Conservation (phyloP, 2,113 vertebrate species). For the Nannobrachium achirus region DNA sequence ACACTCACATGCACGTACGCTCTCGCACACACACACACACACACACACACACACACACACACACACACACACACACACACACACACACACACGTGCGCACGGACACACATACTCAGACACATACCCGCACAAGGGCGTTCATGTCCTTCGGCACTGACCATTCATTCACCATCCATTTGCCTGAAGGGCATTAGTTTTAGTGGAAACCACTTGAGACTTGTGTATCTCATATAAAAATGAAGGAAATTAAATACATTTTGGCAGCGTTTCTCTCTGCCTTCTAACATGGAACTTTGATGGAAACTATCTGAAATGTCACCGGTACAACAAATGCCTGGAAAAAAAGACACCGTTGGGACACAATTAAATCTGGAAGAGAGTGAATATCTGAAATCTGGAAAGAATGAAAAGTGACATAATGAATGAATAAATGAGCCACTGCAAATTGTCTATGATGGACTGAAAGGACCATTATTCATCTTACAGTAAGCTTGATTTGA, state of each 20-base stretch:
- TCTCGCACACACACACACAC: no score
- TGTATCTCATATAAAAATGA: slow-evolving; percentile 52
- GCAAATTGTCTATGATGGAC: no score
- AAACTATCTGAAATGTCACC: slow-evolving; percentile 68
- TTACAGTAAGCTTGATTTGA: no score
- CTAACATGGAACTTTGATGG: slow-evolving; percentile 48
- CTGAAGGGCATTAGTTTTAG: slow-evolving; percentile 53
- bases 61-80: not conserved
- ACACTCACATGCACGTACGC: no score
- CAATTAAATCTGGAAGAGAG: no score
- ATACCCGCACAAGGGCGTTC: not conserved
- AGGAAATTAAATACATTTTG: slow-evolving; percentile 66
- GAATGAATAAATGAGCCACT: not conserved
- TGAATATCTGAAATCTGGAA: not conserved
- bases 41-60: not conserved
- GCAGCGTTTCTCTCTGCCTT: slow-evolving; percentile 46
- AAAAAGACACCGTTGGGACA: slow-evolving; percentile 42
- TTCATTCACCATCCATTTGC: slow-evolving; percentile 39
- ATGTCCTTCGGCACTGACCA: not conserved
- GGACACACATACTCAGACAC: not conserved
- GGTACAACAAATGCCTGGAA: no score
- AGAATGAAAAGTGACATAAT: not conserved
- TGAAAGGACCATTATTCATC: no score
- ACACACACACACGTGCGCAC: not conserved
- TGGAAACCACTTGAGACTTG: slow-evolving; percentile 53